Evolutionary conservation across 2,888 invertebrate species (phyloP), one percentile per base, ranked within the genome.

Genomic region (Spicauda simplicius): DNA sequence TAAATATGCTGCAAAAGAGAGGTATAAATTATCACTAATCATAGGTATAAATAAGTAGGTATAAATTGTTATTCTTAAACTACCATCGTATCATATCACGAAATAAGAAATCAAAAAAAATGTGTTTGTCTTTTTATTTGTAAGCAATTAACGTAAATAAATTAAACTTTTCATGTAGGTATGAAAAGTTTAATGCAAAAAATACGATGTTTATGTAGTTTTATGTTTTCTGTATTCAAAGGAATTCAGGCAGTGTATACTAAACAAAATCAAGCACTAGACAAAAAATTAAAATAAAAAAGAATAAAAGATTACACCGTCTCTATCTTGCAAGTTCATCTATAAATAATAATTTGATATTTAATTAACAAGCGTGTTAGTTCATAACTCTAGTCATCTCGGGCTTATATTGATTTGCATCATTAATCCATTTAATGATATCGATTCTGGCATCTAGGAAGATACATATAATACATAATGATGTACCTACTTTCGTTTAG

Each of bases 351-450:
- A 10, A 53, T 53, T 53, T 41, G 19, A 33, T 55, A 63, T 63
- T 63, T 56, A 48, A 48, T 56, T 54, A 55, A 41, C 37, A 20
- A 37, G 25, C 16, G 33, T 45, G 53, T 16, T 16, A 18, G 37
- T 14, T 53, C 53, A 11, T 61, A 61, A 33, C 53, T 30, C 37
- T 8, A 16, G 37, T 53, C 53, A 53, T 61, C 61, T 61, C 37
- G 37, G 8, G 19, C 41, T 53, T 53, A 53, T 53, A 61, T 60
- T 60, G 18, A 60, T 52, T 50, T 61, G 61, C 61, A 53, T 53
- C 53, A 33, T 61, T 61, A 61, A 53, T 53, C 25, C 61, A 61
- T 53, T 53, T 61, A 61, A 61, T 61, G 52, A 61, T 61, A 60
- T 61, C 37, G 61, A 53, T 37, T 61, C 14, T 53, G 53, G 61